phyloP scores from a whole-genome alignment of 1,140 invertebrate genomes.

The Lamellibrachia luymesi region DNA sequence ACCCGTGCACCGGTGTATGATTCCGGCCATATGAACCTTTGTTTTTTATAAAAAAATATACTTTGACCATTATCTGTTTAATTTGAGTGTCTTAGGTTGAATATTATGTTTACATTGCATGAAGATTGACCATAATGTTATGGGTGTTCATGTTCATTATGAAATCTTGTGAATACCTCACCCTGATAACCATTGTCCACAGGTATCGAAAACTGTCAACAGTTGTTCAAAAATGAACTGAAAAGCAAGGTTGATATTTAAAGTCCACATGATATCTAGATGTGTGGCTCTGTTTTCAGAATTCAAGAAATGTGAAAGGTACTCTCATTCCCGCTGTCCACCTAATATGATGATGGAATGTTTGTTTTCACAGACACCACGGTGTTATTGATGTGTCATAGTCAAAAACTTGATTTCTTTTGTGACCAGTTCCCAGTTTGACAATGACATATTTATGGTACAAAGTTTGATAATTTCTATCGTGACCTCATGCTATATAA shows the following conservation, averaged over 20 bases:
- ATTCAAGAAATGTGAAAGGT: too few relatives aligned
- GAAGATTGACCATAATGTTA: neutral
- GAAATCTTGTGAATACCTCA: neutral
- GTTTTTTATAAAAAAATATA: too few relatives aligned
- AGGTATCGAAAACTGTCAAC: neutral
- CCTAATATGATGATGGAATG: neutral
- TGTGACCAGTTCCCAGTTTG: neutral
- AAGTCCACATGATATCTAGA: too few relatives aligned
- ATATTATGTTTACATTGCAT: too few relatives aligned
- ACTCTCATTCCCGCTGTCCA: too few relatives aligned
- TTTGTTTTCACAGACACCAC: neutral
- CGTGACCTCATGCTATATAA: too few relatives aligned
- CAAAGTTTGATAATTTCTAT: too few relatives aligned
- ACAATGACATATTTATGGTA: neutral
- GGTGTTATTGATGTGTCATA: neutral
- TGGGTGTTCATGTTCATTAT: neutral
- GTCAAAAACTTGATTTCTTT: neutral
- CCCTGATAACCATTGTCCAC: neutral
- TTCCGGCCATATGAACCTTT: too few relatives aligned
- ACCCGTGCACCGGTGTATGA: too few relatives aligned
- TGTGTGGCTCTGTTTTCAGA: too few relatives aligned
- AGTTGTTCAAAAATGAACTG: neutral
- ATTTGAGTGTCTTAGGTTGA: too few relatives aligned
- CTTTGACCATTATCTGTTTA: too few relatives aligned
- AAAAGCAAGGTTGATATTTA: neutral